Base-by-base conservation (phyloP, 1,140 invertebrate genomes). In the Drosophila equinoxialis region DNA sequence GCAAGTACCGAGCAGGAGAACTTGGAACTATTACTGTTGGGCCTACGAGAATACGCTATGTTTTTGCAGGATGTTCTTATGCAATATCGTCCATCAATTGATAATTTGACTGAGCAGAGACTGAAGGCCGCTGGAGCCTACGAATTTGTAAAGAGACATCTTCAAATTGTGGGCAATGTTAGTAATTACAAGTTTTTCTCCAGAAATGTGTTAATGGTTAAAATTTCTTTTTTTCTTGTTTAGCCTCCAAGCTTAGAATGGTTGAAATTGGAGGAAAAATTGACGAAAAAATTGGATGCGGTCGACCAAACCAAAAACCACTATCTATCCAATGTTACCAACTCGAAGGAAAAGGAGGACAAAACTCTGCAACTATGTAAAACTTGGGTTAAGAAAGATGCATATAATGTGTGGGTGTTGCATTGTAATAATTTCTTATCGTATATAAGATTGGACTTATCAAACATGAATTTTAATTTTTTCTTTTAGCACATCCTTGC, bases 61-160 rank as follows among this genome's bases (percentile, higher is more conserved):
- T 42, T 33, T 0, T 17, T 89, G 11, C 86, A 91, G 41, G 51
- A 91, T 23, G 55, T 74, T 1, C 65, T 87, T 5, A 35, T 90
- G 2, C 14, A 60, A 0, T 68, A 35, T 39, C 58, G 72, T 7
- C 26, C 1, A 0, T 66, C 3, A 3, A 2, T 73, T 5, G 55
- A 71, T 3, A 3, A 1, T 1, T 23, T 89, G 13, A 68, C 66
- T 6, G 26, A 33, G 0, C 17, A 75, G 8, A 68, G 62, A n/a
- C 37, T 71, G 0, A 62, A 41, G 4, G 54, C 75, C 6, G n/a
- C 8, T 13, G 75, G 74, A 4, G 72, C 69, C 0, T 41, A 76
- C 0, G 30, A 82, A 6, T 71, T 79, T 11, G 66, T 90, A 2
- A 17, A 26, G 3, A n/a, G 1, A 0, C 23, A 83, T n/a, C 11